A percentile compares a stretch with the other conserved stretches of the same genome.
phyloP scores from a whole-genome alignment of 2,888 invertebrate genomes.

The Ganaspis brasiliensis region DNA sequence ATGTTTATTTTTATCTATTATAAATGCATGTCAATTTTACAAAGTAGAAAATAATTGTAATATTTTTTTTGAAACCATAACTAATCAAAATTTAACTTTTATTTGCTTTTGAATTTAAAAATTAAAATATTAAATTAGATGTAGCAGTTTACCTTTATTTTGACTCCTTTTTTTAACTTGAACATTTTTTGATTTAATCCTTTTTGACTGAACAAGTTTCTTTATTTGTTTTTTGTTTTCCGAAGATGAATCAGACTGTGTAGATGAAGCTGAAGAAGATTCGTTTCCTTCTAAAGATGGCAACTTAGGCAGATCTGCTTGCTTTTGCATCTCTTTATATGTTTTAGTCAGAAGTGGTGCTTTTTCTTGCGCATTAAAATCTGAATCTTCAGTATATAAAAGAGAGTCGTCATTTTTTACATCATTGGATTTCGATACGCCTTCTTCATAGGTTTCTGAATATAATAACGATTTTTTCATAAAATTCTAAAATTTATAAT shows the following conservation, averaged over 20 bases:
- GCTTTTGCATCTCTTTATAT: neutral
- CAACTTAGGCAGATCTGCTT: neutral
- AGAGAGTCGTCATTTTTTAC: neutral
- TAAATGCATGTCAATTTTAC: no score
- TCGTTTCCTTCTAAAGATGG: neutral
- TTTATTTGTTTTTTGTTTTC: neutral
- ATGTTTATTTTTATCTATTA: no score
- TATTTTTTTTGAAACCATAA: no score
- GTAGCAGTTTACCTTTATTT: no score
- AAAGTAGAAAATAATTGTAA: no score
- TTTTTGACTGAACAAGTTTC: neutral
- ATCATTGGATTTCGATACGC: neutral
- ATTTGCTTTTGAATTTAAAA: no score
- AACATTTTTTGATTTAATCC: neutral
- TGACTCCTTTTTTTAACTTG: neutral
- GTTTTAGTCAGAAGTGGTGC: neutral
- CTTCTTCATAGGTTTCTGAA: neutral
- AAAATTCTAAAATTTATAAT: neutral
- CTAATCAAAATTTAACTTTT: no score
- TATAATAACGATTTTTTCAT: no score
- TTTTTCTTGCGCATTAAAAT: neutral
- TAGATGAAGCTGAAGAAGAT: neutral
- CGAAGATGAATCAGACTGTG: neutral
- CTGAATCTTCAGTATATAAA: neutral
- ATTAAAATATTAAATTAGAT: no score